A percentile compares a stretch with the other conserved stretches of the same genome.
These are phyloP conservation scores for Phrixothrix hirtus DNA, from an alignment of 2,888 invertebrate species.

Conservation along the genomic window DNA sequence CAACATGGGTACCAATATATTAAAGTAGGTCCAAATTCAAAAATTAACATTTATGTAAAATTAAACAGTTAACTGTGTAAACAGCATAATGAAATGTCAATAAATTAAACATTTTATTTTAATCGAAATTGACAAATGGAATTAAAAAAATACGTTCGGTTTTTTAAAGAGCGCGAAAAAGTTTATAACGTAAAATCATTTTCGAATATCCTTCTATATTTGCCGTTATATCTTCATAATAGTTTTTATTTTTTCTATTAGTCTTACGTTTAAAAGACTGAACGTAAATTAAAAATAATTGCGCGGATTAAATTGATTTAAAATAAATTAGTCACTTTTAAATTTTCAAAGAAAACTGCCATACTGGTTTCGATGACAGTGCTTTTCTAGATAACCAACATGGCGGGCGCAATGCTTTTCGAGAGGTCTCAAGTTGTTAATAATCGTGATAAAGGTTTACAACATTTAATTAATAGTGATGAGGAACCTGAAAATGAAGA, in stretches of 20 bases:
- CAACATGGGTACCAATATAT: no score
- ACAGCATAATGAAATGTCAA: neutral
- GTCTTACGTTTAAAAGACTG: no score
- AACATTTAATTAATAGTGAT: slow-evolving; percentile 74
- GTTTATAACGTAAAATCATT: no score
- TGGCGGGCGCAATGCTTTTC: slow-evolving; percentile 91
- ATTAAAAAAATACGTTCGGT: no score
- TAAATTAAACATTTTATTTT: no score
- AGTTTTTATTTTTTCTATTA: neutral
- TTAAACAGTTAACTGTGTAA: neutral
- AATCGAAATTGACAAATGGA: no score
- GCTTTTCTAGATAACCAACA: slow-evolving; percentile 60
- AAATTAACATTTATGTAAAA: no score
- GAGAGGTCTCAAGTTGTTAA: slow-evolving; percentile 81
- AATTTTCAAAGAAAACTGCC: slow-evolving; percentile 4
- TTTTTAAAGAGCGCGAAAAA: no score
- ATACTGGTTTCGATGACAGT: slow-evolving; percentile 52
- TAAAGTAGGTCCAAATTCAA: no score
- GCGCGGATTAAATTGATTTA: neutral
- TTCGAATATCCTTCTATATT: neutral
- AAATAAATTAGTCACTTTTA: neutral
- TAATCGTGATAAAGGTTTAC: slow-evolving; percentile 74
- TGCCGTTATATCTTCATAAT: neutral
- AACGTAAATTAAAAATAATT: neutral
- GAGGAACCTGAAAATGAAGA: slow-evolving; percentile 80